phyloP scores from a whole-genome alignment of 2,113 vertebrate species.

The Zapus hudsonius region DNA sequence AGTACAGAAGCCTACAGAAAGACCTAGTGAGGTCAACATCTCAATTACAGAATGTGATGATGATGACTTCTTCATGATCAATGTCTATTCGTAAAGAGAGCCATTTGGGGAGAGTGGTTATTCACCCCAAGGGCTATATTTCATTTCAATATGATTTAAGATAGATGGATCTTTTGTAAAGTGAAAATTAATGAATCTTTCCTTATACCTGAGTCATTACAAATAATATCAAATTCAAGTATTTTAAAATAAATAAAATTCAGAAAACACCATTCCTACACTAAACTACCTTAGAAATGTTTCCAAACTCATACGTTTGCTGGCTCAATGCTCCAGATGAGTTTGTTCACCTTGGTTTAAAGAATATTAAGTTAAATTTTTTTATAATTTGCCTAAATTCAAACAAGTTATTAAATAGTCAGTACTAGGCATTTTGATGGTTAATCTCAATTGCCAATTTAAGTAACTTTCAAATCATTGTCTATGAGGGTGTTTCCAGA shows the following conservation, averaged over 20 bases:
- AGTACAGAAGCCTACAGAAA: neutral
- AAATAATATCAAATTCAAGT: neutral
- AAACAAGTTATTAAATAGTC: neutral
- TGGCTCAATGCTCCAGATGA: neutral
- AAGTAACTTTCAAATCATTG: too few species aligned
- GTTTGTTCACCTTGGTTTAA: neutral
- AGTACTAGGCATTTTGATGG: neutral
- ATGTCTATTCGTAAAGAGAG: too few species aligned
- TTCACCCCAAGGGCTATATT: neutral
- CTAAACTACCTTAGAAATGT: neutral
- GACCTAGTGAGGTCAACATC: neutral
- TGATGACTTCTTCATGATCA: neutral
- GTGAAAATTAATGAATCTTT: neutral
- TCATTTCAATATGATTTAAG: slow-evolving; percentile 16
- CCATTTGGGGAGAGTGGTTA: neutral
- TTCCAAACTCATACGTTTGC: neutral
- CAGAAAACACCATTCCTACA: neutral
- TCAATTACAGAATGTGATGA: rapidly evolving
- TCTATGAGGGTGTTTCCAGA: too few species aligned
- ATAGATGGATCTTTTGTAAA: neutral
- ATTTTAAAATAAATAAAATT: neutral
- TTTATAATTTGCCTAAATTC: neutral
- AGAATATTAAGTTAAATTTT: neutral
- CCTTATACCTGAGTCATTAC: neutral
- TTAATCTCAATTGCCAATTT: neutral